Percentiles rank a stretch among this genome's conserved stretches.
These are phyloP conservation scores for Microdon myrmicae DNA, from an alignment of 2,888 invertebrate genomes.

Conservation along the genomic window DNA sequence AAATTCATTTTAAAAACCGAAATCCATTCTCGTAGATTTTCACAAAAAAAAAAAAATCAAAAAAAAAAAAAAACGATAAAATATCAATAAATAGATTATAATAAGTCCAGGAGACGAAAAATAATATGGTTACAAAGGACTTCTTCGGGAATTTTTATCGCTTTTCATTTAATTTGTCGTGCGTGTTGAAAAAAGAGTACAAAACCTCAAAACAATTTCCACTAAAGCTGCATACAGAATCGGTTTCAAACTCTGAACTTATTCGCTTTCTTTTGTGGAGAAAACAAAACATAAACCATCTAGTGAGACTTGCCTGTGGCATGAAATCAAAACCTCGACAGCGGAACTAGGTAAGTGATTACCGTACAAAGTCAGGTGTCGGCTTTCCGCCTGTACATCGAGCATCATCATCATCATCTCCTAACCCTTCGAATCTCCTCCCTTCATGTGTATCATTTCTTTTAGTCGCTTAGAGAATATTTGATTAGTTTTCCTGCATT, in stretches of 20 bases:
- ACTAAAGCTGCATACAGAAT: conserved; percentile 38
- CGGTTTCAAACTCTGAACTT: too few species aligned
- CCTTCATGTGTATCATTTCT: too few species aligned
- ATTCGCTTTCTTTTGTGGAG: conserved; percentile 10
- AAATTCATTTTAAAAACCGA: conserved; percentile 40
- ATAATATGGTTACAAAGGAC: too few species aligned
- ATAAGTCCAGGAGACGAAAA: conserved; percentile 62
- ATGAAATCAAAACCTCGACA: too few species aligned
- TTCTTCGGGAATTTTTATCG: too few species aligned
- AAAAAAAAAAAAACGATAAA: conserved; percentile 13
- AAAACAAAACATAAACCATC: background rate
- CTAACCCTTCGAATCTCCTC: too few species aligned
- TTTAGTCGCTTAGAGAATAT: conserved; percentile 16
- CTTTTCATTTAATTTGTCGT: conserved; percentile 22
- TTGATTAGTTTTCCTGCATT: conserved; percentile 11
- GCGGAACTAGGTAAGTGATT: conserved; percentile 42
- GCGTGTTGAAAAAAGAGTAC: conserved; percentile 15
- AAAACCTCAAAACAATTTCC: too few species aligned
- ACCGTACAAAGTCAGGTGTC: conserved; percentile 21
- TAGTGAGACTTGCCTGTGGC: too few species aligned
- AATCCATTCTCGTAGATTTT: conserved; percentile 40
- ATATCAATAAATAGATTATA: conserved; percentile 7
- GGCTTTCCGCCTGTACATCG: conserved; percentile 2
- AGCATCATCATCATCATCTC: conserved; percentile 1
- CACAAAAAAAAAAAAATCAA: conserved; percentile 31